Evolutionary conservation across 1,140 invertebrate genomes (phyloP).

Genomic region (Philopotamus ludificatus): DNA sequence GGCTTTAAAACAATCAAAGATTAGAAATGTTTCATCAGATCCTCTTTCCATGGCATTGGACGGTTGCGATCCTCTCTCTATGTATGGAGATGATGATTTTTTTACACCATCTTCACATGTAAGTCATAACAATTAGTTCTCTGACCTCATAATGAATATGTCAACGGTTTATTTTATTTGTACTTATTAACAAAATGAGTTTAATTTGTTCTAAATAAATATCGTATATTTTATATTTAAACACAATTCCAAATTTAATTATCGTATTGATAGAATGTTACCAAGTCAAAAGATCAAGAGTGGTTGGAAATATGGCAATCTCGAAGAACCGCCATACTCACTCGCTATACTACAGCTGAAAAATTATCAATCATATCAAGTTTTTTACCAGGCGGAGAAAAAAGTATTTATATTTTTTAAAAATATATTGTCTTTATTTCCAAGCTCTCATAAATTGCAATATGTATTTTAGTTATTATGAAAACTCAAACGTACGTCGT

Average conservation of each 20-base stretch:
- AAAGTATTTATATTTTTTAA: constrained; percentile 59
- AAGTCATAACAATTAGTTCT: too few relatives aligned
- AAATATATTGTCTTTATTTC: constrained; percentile 1
- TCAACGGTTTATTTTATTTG: neutral
- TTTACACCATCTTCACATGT: constrained; percentile 56
- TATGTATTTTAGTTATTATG: constrained; percentile 61
- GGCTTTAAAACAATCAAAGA: constrained; percentile 20
- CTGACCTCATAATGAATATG: neutral
- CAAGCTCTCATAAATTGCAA: neutral
- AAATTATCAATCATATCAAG: constrained; percentile 87
- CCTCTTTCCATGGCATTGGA: constrained; percentile 64
- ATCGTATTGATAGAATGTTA: neutral
- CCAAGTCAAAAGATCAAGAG: constrained; percentile 51
- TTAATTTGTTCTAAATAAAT: constrained; percentile 30
- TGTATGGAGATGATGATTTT: constrained; percentile 65
- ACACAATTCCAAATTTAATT: constrained; percentile 7
- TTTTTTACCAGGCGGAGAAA: constrained; percentile 77
- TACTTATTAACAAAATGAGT: constrained; percentile 28
- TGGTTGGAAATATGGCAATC: constrained; percentile 71
- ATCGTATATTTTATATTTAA: constrained; percentile 46
- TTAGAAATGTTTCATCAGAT: constrained; percentile 50
- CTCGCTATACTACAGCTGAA: constrained; percentile 88
- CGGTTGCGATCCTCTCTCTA: constrained; percentile 71
- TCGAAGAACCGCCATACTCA: constrained; percentile 72
- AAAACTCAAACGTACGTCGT: constrained; percentile 77